Base-by-base conservation (phyloP, 2,888 invertebrate species). In the Limenitis camilla region DNA sequence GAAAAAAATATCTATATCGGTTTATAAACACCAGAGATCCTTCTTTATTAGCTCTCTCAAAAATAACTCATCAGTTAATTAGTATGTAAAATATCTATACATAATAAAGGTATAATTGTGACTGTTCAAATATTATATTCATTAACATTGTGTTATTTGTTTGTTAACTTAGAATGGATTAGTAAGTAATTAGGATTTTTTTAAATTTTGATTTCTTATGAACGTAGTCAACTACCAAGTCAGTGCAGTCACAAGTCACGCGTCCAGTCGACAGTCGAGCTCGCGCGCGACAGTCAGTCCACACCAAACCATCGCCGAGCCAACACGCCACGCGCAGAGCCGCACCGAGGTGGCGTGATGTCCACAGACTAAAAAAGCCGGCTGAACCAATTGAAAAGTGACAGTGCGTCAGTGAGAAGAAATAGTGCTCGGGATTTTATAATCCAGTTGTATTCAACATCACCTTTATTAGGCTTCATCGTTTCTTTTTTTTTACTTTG, bases 391-490 rank as follows among this genome's bases (percentile, higher is more conserved):
- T 64, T 62, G 69, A 71, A 62, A 62, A 83, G 84, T 85, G 84
- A 78, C 74, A 83, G 85, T 84, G 85, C 79, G 70, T 75, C 69
- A 76, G 83, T 82, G 82, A 73, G 67, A 70, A 68, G 70, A 70
- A 69, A 70, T 65, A 76, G 81, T 83, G 82, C 69, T 68, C 73
- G 68, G 69, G 71, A 72, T 67, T 67, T 64, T 47, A 38, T 35
- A 38, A 41, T 61, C 38, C 42, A 35, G 38, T 61, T 68, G 75
- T 75, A 81, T 62, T 64, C 68, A 66, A 72, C 63, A 71, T 59
- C 78, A 75, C 76, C 69, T 64, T 70, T 66, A 59, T 56, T 53
- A 51, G 49, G 47, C 49, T 45, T 44, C 52, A 42, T 55, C 50
- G 36, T 11, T 41, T 42, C 40, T 7, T 48, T 53, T 55, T 32